Evolutionary conservation across 2,113 vertebrate species (phyloP), one percentile per base, ranked within the genome.

Genomic region (Syrrhaptes paradoxus): DNA sequence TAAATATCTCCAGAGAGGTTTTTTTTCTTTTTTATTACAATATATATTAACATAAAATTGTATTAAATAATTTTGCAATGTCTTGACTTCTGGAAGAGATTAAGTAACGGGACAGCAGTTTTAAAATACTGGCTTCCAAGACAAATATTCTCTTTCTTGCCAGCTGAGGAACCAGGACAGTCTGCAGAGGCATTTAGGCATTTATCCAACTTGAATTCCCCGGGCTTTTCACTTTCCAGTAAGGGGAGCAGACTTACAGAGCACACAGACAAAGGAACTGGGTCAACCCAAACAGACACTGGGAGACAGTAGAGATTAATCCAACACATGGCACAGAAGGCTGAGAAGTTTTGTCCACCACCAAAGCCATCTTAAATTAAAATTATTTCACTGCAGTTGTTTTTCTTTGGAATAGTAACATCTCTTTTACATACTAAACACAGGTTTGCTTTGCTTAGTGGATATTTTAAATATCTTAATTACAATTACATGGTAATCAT

Each of bases 1-100:
- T 88, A 86, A 74, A 61, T 49, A 86, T 41, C 32, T 13, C 49
- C 68, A n/a, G 21, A 91, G 58, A 83, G 10, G 14, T 52, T 52
- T 52, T 54, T 65, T 68, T 77, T 57, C 5, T 65, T 89, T 80
- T 76, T 82, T 6, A 79, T 86, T 80, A 57, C 15, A 74, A 74
- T 49, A 45, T 49, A 45, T 49, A 90, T 81, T 52, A 90, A 84
- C 38, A 34, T 65, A 80, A 80, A 93, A 86, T 58, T 29, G 15
- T 46, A 97, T 61, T 77, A 93, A 90, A 93, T 66, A 19, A 61
- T 89, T 93, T 83, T 86, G 49, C 38, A 90, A 74, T 58, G 57
- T 52, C 93, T 88, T 74, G 73, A 93, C 73, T 94, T 84, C 95
- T 91, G 90, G 90, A 93, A 90, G 19, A 81, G 58, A 94, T 96